phyloP scores from a whole-genome alignment of 2,888 invertebrate species.

The Selenia dentaria region DNA sequence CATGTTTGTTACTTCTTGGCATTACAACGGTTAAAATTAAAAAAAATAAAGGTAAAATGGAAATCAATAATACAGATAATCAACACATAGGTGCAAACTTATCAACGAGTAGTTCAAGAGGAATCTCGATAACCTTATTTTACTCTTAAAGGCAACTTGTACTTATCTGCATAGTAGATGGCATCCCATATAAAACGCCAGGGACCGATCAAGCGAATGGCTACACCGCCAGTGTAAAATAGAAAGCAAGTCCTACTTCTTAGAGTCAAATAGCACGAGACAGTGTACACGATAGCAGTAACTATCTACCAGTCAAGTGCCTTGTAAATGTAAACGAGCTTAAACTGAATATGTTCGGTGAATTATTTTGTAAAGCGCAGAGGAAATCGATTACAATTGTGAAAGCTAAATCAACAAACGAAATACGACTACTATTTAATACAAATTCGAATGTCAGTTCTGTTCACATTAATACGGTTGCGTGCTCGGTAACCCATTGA shows the following conservation, averaged over 20 bases:
- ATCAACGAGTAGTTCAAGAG: too few relatives aligned
- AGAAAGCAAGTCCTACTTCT: conserved; percentile 47
- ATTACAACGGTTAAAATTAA: too few relatives aligned
- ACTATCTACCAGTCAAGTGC: conserved; percentile 42
- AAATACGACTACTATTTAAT: conserved; percentile 16
- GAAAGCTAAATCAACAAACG: conserved; percentile 20
- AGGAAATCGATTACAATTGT: conserved; percentile 23
- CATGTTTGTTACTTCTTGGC: too few relatives aligned
- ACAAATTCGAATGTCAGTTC: conserved; percentile 19
- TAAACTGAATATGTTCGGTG: conserved; percentile 26
- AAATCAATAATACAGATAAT: too few relatives aligned
- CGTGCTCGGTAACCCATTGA: conserved; percentile 25
- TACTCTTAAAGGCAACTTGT: too few relatives aligned
- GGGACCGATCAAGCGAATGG: conserved; percentile 26
- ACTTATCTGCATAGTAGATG: conserved; percentile 9
- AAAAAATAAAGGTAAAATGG: too few relatives aligned
- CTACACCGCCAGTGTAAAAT: conserved; percentile 34
- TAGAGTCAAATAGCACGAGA: conserved; percentile 35
- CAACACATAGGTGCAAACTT: too few relatives aligned
- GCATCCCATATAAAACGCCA: conserved; percentile 24
- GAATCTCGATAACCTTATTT: too few relatives aligned
- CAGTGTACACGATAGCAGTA: conserved; percentile 38
- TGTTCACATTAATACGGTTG: conserved; percentile 22
- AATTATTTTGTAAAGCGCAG: conserved; percentile 24
- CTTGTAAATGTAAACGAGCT: conserved; percentile 38